Evolutionary conservation across 2,797 vertebrate species (phyloP).

Genomic region (Margarornis squamiger): DNA sequence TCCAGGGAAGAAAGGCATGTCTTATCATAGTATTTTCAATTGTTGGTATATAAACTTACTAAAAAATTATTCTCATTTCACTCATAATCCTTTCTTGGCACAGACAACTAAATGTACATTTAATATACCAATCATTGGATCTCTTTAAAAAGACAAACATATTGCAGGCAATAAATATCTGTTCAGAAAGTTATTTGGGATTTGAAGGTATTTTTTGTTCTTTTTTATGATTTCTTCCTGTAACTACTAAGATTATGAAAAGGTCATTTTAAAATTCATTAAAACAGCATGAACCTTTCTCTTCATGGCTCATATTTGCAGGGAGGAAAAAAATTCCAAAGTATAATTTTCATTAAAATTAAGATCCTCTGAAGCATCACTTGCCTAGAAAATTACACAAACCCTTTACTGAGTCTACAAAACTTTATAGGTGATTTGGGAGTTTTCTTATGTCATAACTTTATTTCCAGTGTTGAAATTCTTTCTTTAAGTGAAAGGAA

Average conservation of each 20-base stretch:
- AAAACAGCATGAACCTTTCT: background rate
- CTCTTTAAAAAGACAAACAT: constrained; percentile 11
- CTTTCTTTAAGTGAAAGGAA: background rate
- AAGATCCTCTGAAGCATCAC: background rate
- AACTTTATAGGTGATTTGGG: background rate
- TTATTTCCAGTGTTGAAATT: background rate
- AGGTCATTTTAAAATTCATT: constrained; percentile 14
- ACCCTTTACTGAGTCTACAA: background rate
- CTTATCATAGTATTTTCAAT: background rate
- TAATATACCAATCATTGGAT: background rate
- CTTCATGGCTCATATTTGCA: background rate
- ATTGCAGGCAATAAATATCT: constrained; percentile 2
- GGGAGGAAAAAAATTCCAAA: background rate
- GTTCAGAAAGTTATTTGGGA: background rate
- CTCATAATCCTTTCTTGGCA: background rate
- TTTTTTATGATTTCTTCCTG: background rate
- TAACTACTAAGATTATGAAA: background rate
- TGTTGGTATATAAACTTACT: background rate
- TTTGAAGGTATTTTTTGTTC: background rate
- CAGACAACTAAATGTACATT: background rate
- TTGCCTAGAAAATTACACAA: background rate
- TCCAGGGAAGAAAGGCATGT: background rate
- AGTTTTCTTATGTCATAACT: background rate
- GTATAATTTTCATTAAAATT: background rate
- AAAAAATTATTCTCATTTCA: background rate